phyloP scores from a whole-genome alignment of 2,113 vertebrate genomes.

The Gasterosteus aculeatus region DNA sequence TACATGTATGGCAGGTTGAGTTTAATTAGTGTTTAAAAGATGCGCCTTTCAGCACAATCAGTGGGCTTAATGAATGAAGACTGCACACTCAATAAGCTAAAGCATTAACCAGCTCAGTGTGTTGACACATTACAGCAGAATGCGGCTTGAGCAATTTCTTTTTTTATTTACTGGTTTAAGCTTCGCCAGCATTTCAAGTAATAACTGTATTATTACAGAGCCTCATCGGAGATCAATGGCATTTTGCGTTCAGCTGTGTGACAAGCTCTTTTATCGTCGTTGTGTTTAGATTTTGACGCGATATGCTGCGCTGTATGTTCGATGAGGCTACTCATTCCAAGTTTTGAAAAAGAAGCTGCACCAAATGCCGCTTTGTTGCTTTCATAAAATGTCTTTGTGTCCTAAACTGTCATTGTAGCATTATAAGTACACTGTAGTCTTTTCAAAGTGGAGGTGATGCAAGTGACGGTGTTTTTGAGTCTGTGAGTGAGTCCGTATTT shows the following conservation, averaged over 20 bases:
- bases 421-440: neutral
- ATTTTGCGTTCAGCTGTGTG: constrained; percentile 14
- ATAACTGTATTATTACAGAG: constrained; percentile 23
- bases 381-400: neutral
- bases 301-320: neutral
- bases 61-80: neutral
- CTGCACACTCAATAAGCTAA: neutral
- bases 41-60: neutral
- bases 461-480: neutral
- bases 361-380: too few species aligned
- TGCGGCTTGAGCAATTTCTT: neutral
- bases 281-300: neutral
- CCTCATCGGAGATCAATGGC: constrained; percentile 53
- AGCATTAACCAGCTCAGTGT: neutral
- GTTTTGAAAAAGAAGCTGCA: neutral
- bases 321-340: neutral
- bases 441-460: neutral
- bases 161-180: neutral
- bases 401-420: neutral
- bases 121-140: neutral
- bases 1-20: neutral
- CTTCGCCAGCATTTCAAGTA: neutral
- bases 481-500: constrained; percentile 10
- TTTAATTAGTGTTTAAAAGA: neutral
- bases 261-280: constrained; percentile 5